Conservation (phyloP, 2,888 invertebrate genomes). For the Thereva nobilitata region DNA sequence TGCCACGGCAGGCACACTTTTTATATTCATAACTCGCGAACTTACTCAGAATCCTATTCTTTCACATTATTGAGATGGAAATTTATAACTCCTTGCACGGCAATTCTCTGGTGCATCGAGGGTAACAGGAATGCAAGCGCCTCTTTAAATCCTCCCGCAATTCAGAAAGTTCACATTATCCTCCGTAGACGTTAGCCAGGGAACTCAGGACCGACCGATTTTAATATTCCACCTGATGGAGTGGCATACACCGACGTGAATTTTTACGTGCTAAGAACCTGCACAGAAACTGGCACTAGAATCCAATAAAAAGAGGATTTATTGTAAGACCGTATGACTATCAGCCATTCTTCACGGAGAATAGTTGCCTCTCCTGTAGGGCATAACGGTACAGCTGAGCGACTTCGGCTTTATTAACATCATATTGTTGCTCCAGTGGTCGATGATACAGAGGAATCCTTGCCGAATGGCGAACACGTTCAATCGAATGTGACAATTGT, state of each 20-base stretch:
- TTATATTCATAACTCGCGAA: too few relatives aligned
- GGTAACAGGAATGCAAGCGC: too few relatives aligned
- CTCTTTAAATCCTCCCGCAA: too few relatives aligned
- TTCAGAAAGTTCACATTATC: too few relatives aligned
- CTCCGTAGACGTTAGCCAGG: too few relatives aligned
- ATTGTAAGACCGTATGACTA: constrained; percentile 24
- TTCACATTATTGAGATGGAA: too few relatives aligned
- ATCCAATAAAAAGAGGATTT: constrained; percentile 31
- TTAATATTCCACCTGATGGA: neutral
- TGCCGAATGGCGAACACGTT: constrained; percentile 35
- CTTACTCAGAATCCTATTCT: too few relatives aligned
- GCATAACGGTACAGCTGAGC: neutral
- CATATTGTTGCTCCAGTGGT: constrained; percentile 19
- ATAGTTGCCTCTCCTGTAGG: constrained; percentile 19
- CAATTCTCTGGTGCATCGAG: too few relatives aligned
- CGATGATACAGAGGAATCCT: constrained; percentile 19
- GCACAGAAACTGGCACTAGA: neutral
- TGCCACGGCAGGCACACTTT: too few relatives aligned
- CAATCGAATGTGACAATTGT: constrained; percentile 43
- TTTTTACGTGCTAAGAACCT: neutral
- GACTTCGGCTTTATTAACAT: constrained; percentile 20
- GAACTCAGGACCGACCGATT: neutral
- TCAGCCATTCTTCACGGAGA: constrained; percentile 22
- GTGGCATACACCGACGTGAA: too few relatives aligned
- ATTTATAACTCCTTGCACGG: too few relatives aligned